Conservation (phyloP, 2,888 invertebrate species). For the Pinctada fucata region DNA sequence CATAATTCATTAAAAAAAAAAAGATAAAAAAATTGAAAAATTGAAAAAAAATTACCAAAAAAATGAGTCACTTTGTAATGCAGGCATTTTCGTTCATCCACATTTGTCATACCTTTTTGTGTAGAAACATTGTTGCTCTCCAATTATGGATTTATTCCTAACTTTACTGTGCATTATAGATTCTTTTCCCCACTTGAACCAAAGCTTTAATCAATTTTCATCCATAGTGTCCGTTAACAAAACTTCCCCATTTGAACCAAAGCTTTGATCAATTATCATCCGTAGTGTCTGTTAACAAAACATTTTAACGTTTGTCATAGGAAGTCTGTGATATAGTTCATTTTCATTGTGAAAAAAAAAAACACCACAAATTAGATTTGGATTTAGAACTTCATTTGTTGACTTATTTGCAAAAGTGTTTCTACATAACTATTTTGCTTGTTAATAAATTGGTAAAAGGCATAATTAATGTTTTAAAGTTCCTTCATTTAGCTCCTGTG, state of each 20-base stretch:
- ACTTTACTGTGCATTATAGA: not conserved
- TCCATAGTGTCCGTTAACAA: too few species aligned
- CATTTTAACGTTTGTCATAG: too few species aligned
- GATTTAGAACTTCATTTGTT: not conserved
- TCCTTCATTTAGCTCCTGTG: not conserved
- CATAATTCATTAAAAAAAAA: slow-evolving; percentile 16
- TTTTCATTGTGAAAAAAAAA: too few species aligned
- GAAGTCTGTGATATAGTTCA: too few species aligned
- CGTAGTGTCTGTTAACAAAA: too few species aligned
- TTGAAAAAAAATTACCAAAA: slow-evolving; percentile 9
- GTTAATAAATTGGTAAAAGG: slow-evolving; percentile 7
- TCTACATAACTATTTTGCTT: slow-evolving; percentile 14
- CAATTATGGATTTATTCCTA: not conserved
- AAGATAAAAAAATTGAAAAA: slow-evolving; percentile 29
- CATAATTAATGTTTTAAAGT: not conserved
- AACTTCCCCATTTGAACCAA: not conserved
- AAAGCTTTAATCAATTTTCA: too few species aligned
- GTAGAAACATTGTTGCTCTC: slow-evolving; percentile 29
- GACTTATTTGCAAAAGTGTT: slow-evolving; percentile 22
- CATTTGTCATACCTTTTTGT: slow-evolving; percentile 8
- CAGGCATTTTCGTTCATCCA: slow-evolving; percentile 13
- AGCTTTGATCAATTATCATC: not conserved
- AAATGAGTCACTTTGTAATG: slow-evolving; percentile 29
- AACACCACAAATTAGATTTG: too few species aligned
- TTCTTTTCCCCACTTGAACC: not conserved